Evolutionary conservation across 2,888 invertebrate genomes (phyloP).

Genomic region (Stenichneumon culpator): DNA sequence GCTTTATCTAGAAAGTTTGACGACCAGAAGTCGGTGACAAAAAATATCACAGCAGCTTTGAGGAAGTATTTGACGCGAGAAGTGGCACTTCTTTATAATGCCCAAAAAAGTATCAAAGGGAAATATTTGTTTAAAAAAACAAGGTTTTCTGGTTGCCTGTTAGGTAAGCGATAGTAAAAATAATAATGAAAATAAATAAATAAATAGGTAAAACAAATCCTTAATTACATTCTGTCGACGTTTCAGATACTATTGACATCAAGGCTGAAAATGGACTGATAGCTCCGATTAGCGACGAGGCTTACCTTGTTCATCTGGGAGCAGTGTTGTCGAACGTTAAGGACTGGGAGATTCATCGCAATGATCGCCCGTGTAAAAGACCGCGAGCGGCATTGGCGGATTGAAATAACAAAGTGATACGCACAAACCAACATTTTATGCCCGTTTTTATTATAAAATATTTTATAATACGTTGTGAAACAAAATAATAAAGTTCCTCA

Average conservation of each 20-base stretch:
- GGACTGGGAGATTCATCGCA: slow-evolving; percentile 35
- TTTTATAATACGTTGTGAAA: too few species aligned
- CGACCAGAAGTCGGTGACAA: slow-evolving; percentile 14
- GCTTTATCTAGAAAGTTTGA: slow-evolving; percentile 1
- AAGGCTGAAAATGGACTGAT: slow-evolving; percentile 28
- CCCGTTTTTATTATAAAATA: too few species aligned
- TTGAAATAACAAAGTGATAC: background rate
- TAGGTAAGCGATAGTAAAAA: slow-evolving; percentile 15
- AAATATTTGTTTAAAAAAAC: slow-evolving; percentile 41
- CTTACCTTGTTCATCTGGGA: slow-evolving; percentile 26
- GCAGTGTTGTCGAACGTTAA: slow-evolving; percentile 37
- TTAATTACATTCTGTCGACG: background rate
- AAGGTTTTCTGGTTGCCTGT: slow-evolving; percentile 27
- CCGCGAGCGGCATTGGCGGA: background rate
- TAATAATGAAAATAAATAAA: slow-evolving; percentile 1
- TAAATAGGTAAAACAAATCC: slow-evolving; percentile 4
- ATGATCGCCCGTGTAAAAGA: background rate
- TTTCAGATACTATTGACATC: slow-evolving; percentile 40
- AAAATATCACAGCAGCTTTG: slow-evolving; percentile 17
- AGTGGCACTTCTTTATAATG: slow-evolving; percentile 33
- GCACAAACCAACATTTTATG: too few species aligned
- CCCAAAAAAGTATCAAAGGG: slow-evolving; percentile 26
- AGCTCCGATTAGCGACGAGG: slow-evolving; percentile 22
- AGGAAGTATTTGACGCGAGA: slow-evolving; percentile 30
- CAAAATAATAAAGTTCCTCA: too few species aligned